These are phyloP conservation scores for Cranoglanis bouderius DNA, from an alignment of 2,113 vertebrate species.

Conservation along the genomic window DNA sequence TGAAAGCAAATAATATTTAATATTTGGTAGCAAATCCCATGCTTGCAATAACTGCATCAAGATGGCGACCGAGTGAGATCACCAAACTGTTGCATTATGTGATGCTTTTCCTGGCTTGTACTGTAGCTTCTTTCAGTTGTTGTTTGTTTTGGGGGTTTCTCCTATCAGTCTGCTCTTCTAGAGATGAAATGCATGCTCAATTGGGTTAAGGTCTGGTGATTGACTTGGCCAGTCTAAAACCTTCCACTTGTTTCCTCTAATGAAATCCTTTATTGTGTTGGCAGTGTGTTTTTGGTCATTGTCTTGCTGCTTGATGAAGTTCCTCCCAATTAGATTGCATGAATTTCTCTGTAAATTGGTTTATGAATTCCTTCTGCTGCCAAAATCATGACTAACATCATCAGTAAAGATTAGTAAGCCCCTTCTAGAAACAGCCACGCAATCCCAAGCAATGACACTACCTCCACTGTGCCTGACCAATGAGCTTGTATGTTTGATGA, in stretches of 20 bases:
- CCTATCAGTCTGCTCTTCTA: not conserved
- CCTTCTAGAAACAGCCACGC: not conserved
- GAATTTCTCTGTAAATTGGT: not conserved
- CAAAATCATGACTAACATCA: not conserved
- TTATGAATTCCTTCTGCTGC: not conserved
- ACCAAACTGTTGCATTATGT: not conserved
- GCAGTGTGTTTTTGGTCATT: not conserved
- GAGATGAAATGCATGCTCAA: not conserved
- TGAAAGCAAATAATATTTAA: not conserved
- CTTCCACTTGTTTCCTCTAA: not conserved
- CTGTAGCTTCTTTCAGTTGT: not conserved
- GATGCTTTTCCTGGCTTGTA: too few species aligned
- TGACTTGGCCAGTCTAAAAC: not conserved
- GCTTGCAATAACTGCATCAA: not conserved
- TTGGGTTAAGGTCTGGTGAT: not conserved
- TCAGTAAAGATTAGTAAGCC: not conserved
- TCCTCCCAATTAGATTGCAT: not conserved
- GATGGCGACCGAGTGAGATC: not conserved
- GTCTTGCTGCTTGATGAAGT: not conserved
- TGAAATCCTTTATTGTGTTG: not conserved
- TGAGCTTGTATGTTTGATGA: not conserved
- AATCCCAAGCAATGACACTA: not conserved
- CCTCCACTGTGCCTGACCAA: not conserved
- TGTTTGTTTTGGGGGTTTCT: not conserved
- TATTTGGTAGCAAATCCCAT: not conserved